A percentile compares a stretch with the other conserved stretches of the same genome.
Evolutionary conservation across 2,113 vertebrate species (phyloP).

Genomic region (Ochotona curzoniae): DNA sequence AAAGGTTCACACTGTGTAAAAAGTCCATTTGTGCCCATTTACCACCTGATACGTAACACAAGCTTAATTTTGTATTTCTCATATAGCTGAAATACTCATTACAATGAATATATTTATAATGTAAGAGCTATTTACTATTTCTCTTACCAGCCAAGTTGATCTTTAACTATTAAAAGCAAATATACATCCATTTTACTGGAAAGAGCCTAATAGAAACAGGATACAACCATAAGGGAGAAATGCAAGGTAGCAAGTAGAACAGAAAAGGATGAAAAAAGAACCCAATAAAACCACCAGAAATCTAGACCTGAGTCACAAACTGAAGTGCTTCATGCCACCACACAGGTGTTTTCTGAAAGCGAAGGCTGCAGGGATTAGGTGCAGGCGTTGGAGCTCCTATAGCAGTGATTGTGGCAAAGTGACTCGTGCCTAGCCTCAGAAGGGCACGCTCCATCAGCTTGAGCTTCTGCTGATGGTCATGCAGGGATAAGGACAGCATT

Average conservation of each 20-base stretch:
- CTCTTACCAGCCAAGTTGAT: constrained; percentile 20
- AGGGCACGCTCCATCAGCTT: neutral
- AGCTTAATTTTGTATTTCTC: constrained; percentile 62
- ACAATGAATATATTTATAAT: constrained; percentile 60
- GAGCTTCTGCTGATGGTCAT: neutral
- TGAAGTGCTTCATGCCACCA: neutral
- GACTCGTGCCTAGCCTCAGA: neutral
- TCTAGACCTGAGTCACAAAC: neutral
- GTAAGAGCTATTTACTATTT: constrained; percentile 61
- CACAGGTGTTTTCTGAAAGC: neutral
- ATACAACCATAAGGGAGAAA: constrained; percentile 50
- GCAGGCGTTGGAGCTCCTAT: neutral
- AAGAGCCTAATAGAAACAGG: constrained; percentile 32
- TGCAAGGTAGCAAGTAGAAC: neutral
- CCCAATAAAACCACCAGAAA: neutral
- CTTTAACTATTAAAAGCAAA: constrained; percentile 64
- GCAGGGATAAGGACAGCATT: neutral
- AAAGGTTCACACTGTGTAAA: constrained; percentile 77
- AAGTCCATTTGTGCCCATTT: constrained; percentile 74
- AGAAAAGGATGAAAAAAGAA: neutral
- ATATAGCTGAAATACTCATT: constrained; percentile 56
- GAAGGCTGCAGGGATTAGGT: neutral
- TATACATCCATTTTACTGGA: constrained; percentile 43
- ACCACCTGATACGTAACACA: constrained; percentile 52
- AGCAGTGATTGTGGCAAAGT: neutral